These are phyloP conservation scores for Ctenopoma kingsleyae DNA, from an alignment of 2,797 vertebrate species.

Conservation along the genomic window DNA sequence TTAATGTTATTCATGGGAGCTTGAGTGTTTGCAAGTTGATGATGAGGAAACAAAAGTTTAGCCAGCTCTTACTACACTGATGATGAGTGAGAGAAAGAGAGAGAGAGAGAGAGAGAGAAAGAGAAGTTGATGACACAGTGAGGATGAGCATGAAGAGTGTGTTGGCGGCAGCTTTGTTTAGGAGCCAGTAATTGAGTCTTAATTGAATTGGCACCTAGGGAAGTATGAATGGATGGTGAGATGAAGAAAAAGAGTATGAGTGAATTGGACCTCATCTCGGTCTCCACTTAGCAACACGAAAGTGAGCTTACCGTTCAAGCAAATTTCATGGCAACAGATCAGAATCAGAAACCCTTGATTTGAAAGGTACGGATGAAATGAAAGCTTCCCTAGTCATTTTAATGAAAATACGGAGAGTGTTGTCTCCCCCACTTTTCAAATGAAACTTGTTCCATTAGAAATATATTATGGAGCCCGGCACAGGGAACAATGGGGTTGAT, in stretches of 20 bases:
- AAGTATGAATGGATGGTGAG: slow-evolving; percentile 64
- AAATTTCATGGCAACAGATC: slow-evolving; percentile 67
- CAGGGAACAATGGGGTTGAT: slow-evolving; percentile 73
- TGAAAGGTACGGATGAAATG: slow-evolving; percentile 66
- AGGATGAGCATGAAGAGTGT: slow-evolving; percentile 33
- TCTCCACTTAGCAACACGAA: slow-evolving; percentile 66
- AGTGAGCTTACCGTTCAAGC: slow-evolving; percentile 35
- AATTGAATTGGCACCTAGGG: slow-evolving; percentile 87
- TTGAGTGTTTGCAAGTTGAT: slow-evolving; percentile 52
- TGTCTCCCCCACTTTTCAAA: slow-evolving; percentile 58
- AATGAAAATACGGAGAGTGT: slow-evolving; percentile 65
- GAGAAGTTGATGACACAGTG: slow-evolving; percentile 15
- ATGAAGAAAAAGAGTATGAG: slow-evolving; percentile 53
- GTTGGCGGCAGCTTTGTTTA: slow-evolving; percentile 78
- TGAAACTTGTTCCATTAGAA: slow-evolving; percentile 77
- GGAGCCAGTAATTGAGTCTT: slow-evolving; percentile 86
- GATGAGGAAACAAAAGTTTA: slow-evolving; percentile 63
- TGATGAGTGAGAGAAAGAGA: slow-evolving; percentile 12
- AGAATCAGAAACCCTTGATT: slow-evolving; percentile 56
- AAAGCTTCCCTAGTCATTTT: slow-evolving; percentile 69
- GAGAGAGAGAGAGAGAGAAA: neutral
- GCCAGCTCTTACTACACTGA: slow-evolving; percentile 36
- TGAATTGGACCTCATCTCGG: slow-evolving; percentile 64
- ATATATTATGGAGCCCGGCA: slow-evolving; percentile 50
- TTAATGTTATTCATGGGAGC: slow-evolving; percentile 57